Evolutionary conservation across 2,113 vertebrate species (phyloP).

Genomic region (Vulpes ferrilata): DNA sequence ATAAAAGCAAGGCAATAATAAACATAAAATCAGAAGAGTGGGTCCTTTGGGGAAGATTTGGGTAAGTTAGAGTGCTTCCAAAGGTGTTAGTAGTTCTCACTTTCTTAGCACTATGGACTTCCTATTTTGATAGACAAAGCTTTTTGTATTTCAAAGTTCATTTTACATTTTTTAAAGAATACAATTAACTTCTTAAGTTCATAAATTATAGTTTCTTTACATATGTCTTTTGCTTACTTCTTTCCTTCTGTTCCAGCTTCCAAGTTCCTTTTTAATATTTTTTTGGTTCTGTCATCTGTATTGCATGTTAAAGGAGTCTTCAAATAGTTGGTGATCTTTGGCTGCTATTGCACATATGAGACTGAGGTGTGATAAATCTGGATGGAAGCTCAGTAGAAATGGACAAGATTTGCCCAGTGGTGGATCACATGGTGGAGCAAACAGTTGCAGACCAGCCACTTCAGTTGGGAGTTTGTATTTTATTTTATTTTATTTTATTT

Average conservation of each 20-base stretch:
- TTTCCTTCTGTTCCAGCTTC: background rate
- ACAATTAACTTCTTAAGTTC: background rate
- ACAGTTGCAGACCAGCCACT: background rate
- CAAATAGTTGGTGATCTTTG: background rate
- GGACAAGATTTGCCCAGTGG: background rate
- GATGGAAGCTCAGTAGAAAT: background rate
- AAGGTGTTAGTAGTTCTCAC: background rate
- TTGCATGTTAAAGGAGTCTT: background rate
- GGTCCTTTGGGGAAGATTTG: background rate
- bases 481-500: background rate
- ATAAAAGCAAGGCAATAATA: background rate
- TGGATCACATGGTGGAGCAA: background rate
- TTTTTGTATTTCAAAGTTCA: constrained; percentile 8
- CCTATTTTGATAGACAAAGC: background rate
- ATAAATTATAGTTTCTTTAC: background rate
- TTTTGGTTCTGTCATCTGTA: background rate
- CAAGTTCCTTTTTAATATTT: background rate
- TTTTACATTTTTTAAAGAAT: background rate
- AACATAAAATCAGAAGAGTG: background rate
- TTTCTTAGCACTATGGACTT: background rate
- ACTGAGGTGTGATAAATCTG: background rate
- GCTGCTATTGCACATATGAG: background rate
- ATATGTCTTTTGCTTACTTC: background rate
- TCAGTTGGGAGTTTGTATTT: background rate
- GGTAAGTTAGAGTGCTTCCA: background rate